Conservation (phyloP, 2,113 vertebrate genomes). For the Oreocharis arfaki region DNA sequence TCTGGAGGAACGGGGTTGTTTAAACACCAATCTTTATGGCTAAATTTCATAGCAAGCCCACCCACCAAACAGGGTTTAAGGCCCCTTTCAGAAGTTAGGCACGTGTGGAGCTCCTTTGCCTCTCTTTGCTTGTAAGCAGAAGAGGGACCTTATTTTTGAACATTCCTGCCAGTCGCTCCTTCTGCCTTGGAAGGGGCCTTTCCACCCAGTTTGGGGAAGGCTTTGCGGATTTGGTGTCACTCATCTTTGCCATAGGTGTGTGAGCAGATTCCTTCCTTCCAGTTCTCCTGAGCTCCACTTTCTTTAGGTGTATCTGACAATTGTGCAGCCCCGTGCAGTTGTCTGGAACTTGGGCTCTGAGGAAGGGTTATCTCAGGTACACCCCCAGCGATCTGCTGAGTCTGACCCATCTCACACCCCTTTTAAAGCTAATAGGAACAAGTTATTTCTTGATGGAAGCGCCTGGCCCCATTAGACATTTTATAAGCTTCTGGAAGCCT, state of each 20-base stretch:
- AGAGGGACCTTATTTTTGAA: not conserved
- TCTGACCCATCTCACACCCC: not conserved
- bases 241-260: not conserved
- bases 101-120: rapidly evolving
- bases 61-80: not conserved
- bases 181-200: not conserved
- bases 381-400: not conserved
- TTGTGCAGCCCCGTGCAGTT: not conserved
- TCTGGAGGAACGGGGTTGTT: not conserved
- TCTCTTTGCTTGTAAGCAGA: not conserved
- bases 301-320: not conserved
- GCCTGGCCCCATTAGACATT: not conserved
- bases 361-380: not conserved
- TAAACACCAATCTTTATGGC: not conserved
- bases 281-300: not conserved
- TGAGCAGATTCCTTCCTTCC: not conserved
- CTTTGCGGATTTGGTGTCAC: not conserved
- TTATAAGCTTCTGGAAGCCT: constrained; percentile 43
- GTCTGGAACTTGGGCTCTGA: not conserved
- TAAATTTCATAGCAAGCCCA: not conserved
- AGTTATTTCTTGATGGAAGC: constrained; percentile 28
- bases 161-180: not conserved
- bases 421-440: not conserved
- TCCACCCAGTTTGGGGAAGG: not conserved
- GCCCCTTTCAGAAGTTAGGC: not conserved